Percentiles rank a stretch among this genome's conserved stretches.
These are phyloP conservation scores for Ophiothrix spiculata DNA, from an alignment of 35 echinoderm and acorn worm genomes.

Conservation along the genomic window DNA sequence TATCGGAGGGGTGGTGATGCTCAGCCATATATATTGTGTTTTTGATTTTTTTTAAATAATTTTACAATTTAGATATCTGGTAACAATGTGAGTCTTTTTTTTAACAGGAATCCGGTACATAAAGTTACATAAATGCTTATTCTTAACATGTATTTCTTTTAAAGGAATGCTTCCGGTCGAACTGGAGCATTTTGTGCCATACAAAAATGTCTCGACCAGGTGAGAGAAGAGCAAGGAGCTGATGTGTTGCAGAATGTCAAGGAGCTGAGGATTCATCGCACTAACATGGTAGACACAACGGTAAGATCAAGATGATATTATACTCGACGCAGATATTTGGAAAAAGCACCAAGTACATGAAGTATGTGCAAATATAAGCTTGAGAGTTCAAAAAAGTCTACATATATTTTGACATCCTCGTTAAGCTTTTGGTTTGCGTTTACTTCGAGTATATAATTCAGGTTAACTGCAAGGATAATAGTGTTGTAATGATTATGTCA, in stretches of 20 bases:
- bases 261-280: not conserved
- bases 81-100: not conserved
- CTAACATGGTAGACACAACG: not conserved
- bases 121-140: not conserved
- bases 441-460: not conserved
- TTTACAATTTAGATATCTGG: not conserved
- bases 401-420: not conserved
- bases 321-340: not conserved
- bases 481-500: too few species aligned
- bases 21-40: too few species aligned
- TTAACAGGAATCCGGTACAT: not conserved
- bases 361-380: not conserved
- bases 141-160: not conserved
- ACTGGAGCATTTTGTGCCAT: slow-evolving; percentile 35
- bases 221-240: slow-evolving; percentile 16
- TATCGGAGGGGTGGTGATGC: too few species aligned
- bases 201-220: slow-evolving; percentile 21
- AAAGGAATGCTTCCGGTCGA: slow-evolving; percentile 27
- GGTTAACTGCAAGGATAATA: not conserved
- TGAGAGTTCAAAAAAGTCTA: not conserved
- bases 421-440: not conserved
- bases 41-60: not conserved
- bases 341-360: not conserved
- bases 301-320: not conserved
- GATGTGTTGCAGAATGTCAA: slow-evolving; percentile 43